A percentile compares a stretch with the other conserved stretches of the same genome.
Conservation (phyloP, 2,113 vertebrate species). For the Python bivittatus region DNA sequence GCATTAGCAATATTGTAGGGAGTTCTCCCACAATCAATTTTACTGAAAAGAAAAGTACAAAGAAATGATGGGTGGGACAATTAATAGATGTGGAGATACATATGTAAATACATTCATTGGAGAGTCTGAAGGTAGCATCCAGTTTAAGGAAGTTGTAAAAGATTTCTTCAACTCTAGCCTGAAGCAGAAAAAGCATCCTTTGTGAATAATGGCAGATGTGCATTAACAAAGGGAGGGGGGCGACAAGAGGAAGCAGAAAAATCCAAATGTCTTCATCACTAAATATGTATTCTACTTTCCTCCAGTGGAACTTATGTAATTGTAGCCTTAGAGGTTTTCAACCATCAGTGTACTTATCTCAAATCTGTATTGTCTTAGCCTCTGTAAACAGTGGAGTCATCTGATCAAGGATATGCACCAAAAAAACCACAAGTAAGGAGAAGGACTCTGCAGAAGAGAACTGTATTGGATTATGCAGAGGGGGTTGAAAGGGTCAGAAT, state of each 20-base stretch:
- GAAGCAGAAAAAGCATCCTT: not conserved
- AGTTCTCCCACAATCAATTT: not conserved
- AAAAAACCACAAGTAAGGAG: conserved; percentile 40
- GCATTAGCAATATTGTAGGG: not conserved
- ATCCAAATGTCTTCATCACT: not conserved
- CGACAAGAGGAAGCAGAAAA: not conserved
- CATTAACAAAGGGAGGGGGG: not conserved
- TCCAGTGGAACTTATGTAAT: not conserved
- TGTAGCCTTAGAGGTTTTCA: not conserved
- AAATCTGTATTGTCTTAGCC: not conserved
- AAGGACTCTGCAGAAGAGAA: conserved; percentile 49
- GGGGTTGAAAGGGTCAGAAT: conserved; percentile 60
- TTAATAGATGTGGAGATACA: not conserved
- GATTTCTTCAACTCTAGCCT: not conserved
- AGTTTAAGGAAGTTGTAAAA: not conserved
- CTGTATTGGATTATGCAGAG: conserved; percentile 63
- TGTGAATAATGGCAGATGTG: not conserved
- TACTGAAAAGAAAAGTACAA: not conserved
- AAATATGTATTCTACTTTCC: not conserved
- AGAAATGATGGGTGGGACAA: not conserved
- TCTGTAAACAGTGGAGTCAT: conserved; percentile 42
- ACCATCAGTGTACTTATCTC: not conserved
- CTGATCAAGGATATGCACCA: conserved; percentile 49
- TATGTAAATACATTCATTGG: not conserved
- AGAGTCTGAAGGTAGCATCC: not conserved